phyloP scores from a whole-genome alignment of 2,888 invertebrate species.

The Agrenia bidenticulata region DNA sequence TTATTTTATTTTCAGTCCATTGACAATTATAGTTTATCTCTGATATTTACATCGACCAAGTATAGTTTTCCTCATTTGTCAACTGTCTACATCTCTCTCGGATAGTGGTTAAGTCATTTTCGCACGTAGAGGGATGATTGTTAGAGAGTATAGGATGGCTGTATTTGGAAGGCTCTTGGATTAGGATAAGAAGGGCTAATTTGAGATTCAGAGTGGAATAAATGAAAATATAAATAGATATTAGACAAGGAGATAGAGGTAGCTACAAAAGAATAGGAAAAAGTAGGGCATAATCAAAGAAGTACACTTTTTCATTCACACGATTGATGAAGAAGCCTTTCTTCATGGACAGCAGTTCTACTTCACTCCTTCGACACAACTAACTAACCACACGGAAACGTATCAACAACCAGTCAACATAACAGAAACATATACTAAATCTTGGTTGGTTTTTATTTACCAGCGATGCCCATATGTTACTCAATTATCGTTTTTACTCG shows the following conservation, averaged over 20 bases:
- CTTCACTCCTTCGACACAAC: not conserved
- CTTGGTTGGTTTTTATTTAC: too few relatives aligned
- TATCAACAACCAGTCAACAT: too few relatives aligned
- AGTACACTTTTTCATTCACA: constrained; percentile 10
- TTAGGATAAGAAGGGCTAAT: not conserved
- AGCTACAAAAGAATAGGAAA: not conserved
- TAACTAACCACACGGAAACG: too few relatives aligned
- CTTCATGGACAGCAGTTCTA: constrained; percentile 8
- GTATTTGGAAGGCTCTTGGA: not conserved
- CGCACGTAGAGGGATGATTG: not conserved
- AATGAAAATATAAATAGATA: constrained; percentile 18
- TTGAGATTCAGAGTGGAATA: constrained; percentile 12
- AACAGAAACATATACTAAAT: too few relatives aligned
- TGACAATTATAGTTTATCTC: too few relatives aligned
- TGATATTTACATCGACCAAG: not conserved
- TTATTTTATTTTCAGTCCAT: too few relatives aligned
- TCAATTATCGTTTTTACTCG: too few relatives aligned
- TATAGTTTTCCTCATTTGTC: constrained; percentile 3
- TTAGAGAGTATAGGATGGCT: not conserved
- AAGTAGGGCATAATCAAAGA: constrained; percentile 23
- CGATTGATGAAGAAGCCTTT: constrained; percentile 9
- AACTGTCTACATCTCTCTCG: not conserved
- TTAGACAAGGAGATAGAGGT: not conserved
- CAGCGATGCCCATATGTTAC: too few relatives aligned
- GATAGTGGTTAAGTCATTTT: too few relatives aligned